Percentiles rank a stretch among this genome's conserved stretches.
Conservation (phyloP, 2,888 invertebrate genomes). For the Xanthorhoe designata region DNA sequence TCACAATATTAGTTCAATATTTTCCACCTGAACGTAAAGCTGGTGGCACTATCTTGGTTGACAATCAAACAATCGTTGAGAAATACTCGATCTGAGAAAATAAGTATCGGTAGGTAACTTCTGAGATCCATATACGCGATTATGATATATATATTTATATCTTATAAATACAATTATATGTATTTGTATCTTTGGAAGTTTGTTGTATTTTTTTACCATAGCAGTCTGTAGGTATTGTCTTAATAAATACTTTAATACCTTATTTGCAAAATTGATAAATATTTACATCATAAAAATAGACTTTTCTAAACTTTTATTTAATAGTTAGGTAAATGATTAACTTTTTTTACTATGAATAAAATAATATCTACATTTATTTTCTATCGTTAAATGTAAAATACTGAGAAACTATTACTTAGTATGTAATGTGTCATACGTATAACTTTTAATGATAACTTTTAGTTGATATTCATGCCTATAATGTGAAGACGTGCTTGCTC, state of each 20-base stretch:
- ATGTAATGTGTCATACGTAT: no score
- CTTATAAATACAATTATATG: no score
- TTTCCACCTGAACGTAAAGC: no score
- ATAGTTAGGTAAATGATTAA: not conserved
- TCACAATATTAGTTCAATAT: no score
- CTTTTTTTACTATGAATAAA: not conserved
- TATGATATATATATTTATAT: not conserved
- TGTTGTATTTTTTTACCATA: constrained; percentile 1
- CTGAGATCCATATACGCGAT: constrained; percentile 15
- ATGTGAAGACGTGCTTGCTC: not conserved
- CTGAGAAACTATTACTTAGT: not conserved
- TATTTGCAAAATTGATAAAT: constrained; percentile 5
- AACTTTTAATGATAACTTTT: not conserved
- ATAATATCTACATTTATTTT: not conserved
- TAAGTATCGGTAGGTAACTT: not conserved
- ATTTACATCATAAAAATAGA: constrained; percentile 33
- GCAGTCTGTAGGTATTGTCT: constrained; percentile 11
- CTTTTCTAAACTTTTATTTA: not conserved
- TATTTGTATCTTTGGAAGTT: not conserved
- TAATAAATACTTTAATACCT: constrained; percentile 11
- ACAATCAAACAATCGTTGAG: not conserved
- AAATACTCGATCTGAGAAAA: not conserved
- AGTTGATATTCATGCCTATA: not conserved
- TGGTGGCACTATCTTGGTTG: not conserved
- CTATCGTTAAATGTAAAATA: not conserved